Evolutionary conservation across 1,140 invertebrate genomes (phyloP), one percentile per base, ranked within the genome.

Genomic region (Drosophila kanapiae): DNA sequence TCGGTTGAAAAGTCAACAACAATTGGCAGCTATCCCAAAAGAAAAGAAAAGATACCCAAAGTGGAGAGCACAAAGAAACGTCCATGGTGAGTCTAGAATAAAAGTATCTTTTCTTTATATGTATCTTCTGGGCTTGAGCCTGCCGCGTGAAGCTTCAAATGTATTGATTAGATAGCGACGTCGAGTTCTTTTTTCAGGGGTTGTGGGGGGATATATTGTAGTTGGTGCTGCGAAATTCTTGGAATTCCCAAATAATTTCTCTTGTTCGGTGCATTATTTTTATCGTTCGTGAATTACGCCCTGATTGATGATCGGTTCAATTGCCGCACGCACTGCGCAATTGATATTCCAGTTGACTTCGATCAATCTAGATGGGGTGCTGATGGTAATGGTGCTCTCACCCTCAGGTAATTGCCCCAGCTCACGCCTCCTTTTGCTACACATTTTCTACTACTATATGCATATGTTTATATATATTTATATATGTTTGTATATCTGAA

Each of bases 271-370:
- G 68, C 70, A 74, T 74, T 72, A 60, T 47, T 74, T 74, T 72
- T 74, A 72, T 72, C 69, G 43, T 23, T 31, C 23, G 43, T 60
- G 63, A 65, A 65, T 65, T 65, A 65, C 14, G 57, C 10, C n/a
- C 57, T 67, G 69, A 74, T 74, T 60, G 70, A 74, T 60, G 68
- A 74, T 74, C 70, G 43, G 31, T 72, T 51, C 70, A 74, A 74
- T 74, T 74, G 70, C 45, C 42, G 42, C 69, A 72, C 70, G 54
- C 68, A 72, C 54, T 16, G 43, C 70, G 67, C 54, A 74, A 72
- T 74, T 74, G 37, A 60, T 74, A 49, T 72, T 47, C 68, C 54
- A 74, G 68, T 74, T 74, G 70, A 74, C 69, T 71, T n/a, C 45
- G 53, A 71, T 72, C 69, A 72, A 72, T 74, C 53, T 60, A 40